Evolutionary conservation across 2,113 vertebrate genomes (phyloP), one percentile per base, ranked within the genome.

Genomic region (Clupea harengus): DNA sequence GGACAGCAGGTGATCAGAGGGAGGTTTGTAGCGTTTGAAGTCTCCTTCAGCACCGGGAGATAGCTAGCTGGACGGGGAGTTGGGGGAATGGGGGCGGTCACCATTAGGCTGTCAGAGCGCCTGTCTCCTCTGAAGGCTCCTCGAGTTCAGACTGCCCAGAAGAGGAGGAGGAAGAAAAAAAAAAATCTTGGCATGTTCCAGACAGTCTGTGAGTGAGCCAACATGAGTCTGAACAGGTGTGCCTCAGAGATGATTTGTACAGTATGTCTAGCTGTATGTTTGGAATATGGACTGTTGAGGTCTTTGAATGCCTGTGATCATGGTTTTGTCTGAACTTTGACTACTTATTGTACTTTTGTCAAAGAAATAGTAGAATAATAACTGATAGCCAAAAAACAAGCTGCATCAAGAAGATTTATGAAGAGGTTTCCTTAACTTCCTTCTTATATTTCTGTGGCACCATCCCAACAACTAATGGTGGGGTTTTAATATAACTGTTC

Each of bases 11-110:
- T 85, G 85, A 89, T 88, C 90, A 92, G 86, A 92, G 88, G 78
- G 85, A 28, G 60, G 67, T 82, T 88, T 88, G 88, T 87, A 88
- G 46, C n/a, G 84, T 91, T 91, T 91, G 89, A 89, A 85, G 88
- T 86, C 78, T 49, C 75, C 84, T 82, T 85, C 75, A 47, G 86
- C 81, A 85, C 54, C 67, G 11, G 50, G 22, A 84, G 85, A 88
- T 85, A 60, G 52, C 86, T 28, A 8, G 82, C 72, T 78, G 83
- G 46, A 52, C 52, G 83, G 18, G 46, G 45, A 85, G 83, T 54
- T 7, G 46, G 5, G 9, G 46, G 5, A 47, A 0, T 49, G 46
- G 84, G 81, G 86, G 84, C 46, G 25, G 46, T 54, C 60, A 85
- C 84, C 84, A 89, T 89, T 90, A 90, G 86, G 8, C 88, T 89